phyloP scores from a whole-genome alignment of 2,888 invertebrate species.

The Augiades crinisus region DNA sequence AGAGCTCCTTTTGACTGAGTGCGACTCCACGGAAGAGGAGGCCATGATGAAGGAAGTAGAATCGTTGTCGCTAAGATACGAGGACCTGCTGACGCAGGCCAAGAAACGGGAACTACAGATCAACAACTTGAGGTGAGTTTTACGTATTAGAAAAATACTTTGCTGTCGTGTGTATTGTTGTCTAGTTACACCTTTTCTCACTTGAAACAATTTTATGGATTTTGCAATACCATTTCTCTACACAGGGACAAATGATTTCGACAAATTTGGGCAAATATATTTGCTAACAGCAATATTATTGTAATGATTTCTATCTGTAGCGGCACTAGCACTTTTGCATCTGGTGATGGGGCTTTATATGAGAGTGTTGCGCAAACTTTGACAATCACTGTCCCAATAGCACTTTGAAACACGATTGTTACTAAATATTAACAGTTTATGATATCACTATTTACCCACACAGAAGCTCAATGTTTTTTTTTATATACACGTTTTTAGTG shows the following conservation, averaged over 20 bases:
- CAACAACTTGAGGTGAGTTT: conserved; percentile 87
- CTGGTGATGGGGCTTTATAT: conserved; percentile 61
- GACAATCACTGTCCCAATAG: conserved; percentile 11
- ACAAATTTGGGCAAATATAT: conserved; percentile 1
- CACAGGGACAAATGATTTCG: conserved; percentile 1
- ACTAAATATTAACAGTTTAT: conserved; percentile 24
- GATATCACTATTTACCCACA: background rate
- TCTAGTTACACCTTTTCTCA: conserved; percentile 12
- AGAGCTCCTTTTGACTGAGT: conserved; percentile 87
- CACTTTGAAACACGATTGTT: conserved; percentile 22
- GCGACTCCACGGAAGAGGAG: conserved; percentile 84
- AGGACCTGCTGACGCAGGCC: conserved; percentile 85
- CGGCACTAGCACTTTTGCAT: conserved; percentile 65
- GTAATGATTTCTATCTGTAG: conserved; percentile 52
- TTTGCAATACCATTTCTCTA: background rate
- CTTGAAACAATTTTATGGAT: background rate
- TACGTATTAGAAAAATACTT: background rate
- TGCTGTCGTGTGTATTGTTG: conserved; percentile 15
- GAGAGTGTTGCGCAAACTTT: conserved; percentile 25
- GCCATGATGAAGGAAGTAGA: conserved; percentile 85
- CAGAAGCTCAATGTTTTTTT: conserved; percentile 1
- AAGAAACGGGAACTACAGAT: conserved; percentile 89
- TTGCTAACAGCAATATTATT: no score
- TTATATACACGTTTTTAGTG: background rate
- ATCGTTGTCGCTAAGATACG: conserved; percentile 84